Conservation (phyloP, 2,113 vertebrate genomes). For the Phodopus roborovskii region DNA sequence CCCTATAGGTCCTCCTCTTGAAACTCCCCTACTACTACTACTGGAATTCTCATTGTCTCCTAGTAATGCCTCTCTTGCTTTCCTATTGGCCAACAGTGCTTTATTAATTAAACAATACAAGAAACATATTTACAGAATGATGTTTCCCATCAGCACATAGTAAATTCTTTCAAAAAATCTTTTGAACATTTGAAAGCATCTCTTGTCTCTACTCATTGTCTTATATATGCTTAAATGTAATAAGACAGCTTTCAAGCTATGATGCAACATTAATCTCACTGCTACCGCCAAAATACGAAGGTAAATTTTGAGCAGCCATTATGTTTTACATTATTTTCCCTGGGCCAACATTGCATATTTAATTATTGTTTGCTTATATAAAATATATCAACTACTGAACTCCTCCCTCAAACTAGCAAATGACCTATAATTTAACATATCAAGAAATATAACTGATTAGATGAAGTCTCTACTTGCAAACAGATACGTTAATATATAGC, state of each 20-base stretch:
- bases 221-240: neutral
- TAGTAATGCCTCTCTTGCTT: too few relatives aligned
- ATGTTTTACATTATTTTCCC: neutral
- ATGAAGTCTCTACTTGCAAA: neutral
- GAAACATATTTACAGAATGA: too few relatives aligned
- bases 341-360: neutral
- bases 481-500: neutral
- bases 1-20: too few relatives aligned
- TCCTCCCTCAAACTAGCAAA: neutral
- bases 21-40: too few relatives aligned
- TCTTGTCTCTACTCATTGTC: neutral
- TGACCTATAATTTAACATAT: neutral
- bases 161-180: too few relatives aligned
- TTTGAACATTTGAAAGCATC: neutral
- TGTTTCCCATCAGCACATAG: too few relatives aligned
- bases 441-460: neutral
- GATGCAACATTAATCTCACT: accelerated
- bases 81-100: too few relatives aligned
- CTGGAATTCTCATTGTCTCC: too few relatives aligned
- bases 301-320: neutral
- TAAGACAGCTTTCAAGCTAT: neutral
- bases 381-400: neutral
- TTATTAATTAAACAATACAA: too few relatives aligned
- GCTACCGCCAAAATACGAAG: neutral
- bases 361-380: neutral